Evolutionary conservation across 2,113 vertebrate genomes (phyloP).

Genomic region (Turdus rufiventris): DNA sequence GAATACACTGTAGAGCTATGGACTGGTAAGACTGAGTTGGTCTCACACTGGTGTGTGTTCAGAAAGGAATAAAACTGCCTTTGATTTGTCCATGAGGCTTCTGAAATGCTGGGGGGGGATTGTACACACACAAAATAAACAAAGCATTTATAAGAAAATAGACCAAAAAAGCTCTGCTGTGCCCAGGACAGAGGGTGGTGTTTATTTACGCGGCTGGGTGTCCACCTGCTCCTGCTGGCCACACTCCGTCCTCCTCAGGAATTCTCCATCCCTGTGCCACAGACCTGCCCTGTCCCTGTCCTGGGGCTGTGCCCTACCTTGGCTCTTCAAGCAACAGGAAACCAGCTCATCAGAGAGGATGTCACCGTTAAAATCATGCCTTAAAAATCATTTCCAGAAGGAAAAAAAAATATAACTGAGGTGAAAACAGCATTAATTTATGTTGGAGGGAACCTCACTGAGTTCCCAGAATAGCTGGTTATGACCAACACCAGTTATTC

Average conservation of each 20-base stretch:
- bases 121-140: constrained; percentile 51
- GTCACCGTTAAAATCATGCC: background rate
- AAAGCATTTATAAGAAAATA: constrained; percentile 18
- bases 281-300: background rate
- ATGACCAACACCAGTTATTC: background rate
- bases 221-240: background rate
- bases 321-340: background rate
- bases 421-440: background rate
- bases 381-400: background rate
- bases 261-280: background rate
- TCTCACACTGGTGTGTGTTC: constrained; percentile 17
- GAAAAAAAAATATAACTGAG: background rate
- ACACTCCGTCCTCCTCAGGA: background rate
- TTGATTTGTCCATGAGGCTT: constrained; percentile 44
- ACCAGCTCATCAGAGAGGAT: background rate
- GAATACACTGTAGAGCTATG: constrained; percentile 44
- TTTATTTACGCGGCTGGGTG: constrained; percentile 49
- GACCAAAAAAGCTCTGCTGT: background rate
- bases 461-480: background rate
- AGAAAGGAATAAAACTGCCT: constrained; percentile 41
- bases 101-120: constrained; percentile 60
- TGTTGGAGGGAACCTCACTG: background rate
- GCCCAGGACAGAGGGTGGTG: constrained; percentile 9
- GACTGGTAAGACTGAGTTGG: constrained; percentile 20
- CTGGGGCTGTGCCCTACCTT: background rate